A percentile compares a stretch with the other conserved stretches of the same genome.
Conservation (phyloP, 1,140 invertebrate species). For the Eupeodes corollae region DNA sequence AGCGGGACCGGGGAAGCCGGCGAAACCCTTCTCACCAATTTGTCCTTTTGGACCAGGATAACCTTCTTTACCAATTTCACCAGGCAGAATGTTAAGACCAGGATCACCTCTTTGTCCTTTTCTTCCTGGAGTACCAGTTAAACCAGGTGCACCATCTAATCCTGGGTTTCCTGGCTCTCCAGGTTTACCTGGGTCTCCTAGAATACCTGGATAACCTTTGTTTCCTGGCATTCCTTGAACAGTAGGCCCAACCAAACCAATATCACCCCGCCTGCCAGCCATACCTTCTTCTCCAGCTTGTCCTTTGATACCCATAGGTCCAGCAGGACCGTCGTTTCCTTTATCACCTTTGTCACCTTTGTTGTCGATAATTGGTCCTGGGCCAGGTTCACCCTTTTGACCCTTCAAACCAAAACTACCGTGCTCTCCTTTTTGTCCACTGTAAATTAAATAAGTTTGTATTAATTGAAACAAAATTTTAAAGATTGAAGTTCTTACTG, state of each 20-base stretch:
- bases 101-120: conserved; percentile 43
- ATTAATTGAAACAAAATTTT: neutral
- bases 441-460: conserved; percentile 1
- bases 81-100: conserved; percentile 34
- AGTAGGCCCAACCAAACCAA: conserved; percentile 19
- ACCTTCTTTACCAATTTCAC: conserved; percentile 34
- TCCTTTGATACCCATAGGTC: conserved; percentile 29
- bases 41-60: conserved; percentile 38
- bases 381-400: conserved; percentile 42
- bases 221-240: conserved; percentile 37
- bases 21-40: conserved; percentile 35
- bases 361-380: conserved; percentile 25
- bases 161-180: conserved; percentile 39
- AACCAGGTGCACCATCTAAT: conserved; percentile 33
- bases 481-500: conserved; percentile 12
- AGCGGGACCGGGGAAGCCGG: conserved; percentile 14
- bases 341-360: conserved; percentile 20
- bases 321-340: conserved; percentile 19
- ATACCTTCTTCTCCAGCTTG: conserved; percentile 16
- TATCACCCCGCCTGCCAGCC: conserved; percentile 13
- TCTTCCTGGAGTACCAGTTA: conserved; percentile 37
- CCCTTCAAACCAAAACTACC: conserved; percentile 43
- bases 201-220: conserved; percentile 43
- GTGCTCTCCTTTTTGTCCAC: conserved; percentile 39
- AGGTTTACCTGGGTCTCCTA: conserved; percentile 24